A percentile compares a stretch with the other conserved stretches of the same genome.
These are phyloP conservation scores for Pyrocephalus nanus DNA, from an alignment of 2,797 vertebrate genomes.

Conservation along the genomic window DNA sequence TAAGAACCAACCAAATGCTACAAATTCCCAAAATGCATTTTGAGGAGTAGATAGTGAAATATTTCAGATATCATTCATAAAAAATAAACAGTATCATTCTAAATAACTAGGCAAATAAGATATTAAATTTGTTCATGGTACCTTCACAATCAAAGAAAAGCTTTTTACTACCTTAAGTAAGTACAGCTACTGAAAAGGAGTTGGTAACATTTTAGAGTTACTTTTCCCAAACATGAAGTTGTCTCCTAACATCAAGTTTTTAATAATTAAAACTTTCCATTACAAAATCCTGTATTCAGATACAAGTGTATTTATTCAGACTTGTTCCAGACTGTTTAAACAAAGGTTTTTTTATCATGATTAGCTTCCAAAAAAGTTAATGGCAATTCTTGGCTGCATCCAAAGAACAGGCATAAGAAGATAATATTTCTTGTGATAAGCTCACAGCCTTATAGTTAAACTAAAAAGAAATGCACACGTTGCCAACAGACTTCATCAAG, in stretches of 20 bases:
- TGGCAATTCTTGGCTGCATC: background rate
- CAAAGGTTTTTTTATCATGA: background rate
- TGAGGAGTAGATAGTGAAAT: background rate
- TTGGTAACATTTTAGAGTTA: background rate
- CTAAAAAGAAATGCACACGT: background rate
- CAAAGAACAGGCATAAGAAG: background rate
- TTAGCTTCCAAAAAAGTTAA: background rate
- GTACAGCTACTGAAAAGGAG: background rate
- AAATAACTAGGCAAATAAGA: background rate
- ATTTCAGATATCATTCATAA: background rate
- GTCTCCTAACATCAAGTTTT: background rate
- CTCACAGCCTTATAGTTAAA: background rate
- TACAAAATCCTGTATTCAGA: background rate
- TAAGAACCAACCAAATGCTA: background rate
- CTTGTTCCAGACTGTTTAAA: background rate
- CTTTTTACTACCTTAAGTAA: background rate
- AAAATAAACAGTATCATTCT: background rate
- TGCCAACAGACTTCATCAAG: background rate
- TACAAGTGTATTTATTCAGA: background rate
- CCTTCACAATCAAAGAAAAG: background rate
- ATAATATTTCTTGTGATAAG: background rate
- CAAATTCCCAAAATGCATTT: background rate
- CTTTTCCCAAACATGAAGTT: background rate
- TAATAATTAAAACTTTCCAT: background rate
- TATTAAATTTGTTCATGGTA: background rate